These are phyloP conservation scores for Dromaius novaehollandiae DNA, from an alignment of 2,113 vertebrate species.

Conservation along the genomic window DNA sequence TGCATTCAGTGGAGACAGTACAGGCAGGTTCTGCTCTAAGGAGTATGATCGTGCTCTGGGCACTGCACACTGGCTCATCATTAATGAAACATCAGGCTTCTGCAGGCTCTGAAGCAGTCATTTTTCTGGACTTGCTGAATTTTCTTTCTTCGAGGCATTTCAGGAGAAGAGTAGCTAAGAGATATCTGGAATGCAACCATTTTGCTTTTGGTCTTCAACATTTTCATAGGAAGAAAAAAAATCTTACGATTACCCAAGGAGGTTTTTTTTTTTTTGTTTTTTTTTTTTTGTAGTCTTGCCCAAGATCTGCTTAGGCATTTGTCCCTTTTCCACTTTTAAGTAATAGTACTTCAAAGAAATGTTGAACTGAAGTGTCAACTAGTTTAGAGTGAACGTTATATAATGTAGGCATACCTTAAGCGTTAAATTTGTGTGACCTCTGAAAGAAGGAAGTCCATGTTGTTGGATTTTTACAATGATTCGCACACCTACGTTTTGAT, in stretches of 20 bases:
- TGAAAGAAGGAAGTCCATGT: not conserved
- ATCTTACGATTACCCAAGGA: not conserved
- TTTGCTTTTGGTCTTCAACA: not conserved
- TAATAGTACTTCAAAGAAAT: not conserved
- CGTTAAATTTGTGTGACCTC: not conserved
- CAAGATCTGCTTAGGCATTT: not conserved
- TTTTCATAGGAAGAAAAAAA: not conserved
- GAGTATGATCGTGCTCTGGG: fast-evolving
- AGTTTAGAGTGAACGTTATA: not conserved
- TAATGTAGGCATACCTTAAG: not conserved
- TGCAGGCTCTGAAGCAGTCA: not conserved
- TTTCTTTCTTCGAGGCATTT: not conserved
- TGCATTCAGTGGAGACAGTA: not conserved
- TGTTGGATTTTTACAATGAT: not conserved
- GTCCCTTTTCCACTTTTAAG: not conserved
- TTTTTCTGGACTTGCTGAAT: not conserved
- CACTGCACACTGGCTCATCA: not conserved
- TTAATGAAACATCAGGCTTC: no score
- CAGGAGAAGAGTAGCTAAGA: not conserved
- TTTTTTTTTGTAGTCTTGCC: not conserved
- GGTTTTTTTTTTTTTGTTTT: not conserved
- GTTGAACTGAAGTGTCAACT: not conserved
- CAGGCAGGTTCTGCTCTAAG: not conserved
- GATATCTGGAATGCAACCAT: not conserved
- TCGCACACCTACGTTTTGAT: not conserved